Evolutionary conservation across 2,888 invertebrate genomes (phyloP), one percentile per base, ranked within the genome.

Genomic region (Girardia tigrina): DNA sequence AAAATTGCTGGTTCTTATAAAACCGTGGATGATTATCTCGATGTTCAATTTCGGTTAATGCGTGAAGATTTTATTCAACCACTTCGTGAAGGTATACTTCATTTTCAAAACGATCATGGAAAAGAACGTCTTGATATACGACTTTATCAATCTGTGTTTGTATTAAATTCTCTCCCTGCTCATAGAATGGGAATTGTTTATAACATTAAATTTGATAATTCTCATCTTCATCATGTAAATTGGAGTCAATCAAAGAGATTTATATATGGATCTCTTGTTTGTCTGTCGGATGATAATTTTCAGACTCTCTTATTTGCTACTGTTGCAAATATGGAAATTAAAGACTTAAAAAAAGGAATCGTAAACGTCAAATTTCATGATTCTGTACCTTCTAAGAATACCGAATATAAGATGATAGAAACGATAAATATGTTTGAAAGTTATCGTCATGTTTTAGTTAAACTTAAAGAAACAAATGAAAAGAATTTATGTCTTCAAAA

Each of bases 341-440:
- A 8, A 29, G 27, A 75, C n/a, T 71, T 71, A 27, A 26, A 75
- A 28, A 16, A 29, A 27, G 71, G 70, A 23, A n/a, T 71, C 16
- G 69, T 74, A 8, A 23, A n/a, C 12, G 20, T 76, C n/a, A 36
- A 75, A 26, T 56, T 76, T 8, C 20, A 36, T n/a, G 42, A 28
- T 42, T 28, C 14, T 12, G 26, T 28, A 8, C 76, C 69, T 4
- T 26, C 36, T 12, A 23, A 42, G 26, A 42, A 76, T 1, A 4
- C 1, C 28, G 26, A 4, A 14, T 42, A 76, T 76, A 42, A 77
- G 14, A 90, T 91, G 89, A 87, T 90, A 0, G 90, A 91, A 82
- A 89, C 90, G 74, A 88, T 88, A 73, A 88, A 90, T 0, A 92
- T 89, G 82, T 91, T 91, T 81, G 91, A 91, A 80, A 90, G 91